Conservation (phyloP, 2,113 vertebrate genomes). For the Aplodontia rufa region DNA sequence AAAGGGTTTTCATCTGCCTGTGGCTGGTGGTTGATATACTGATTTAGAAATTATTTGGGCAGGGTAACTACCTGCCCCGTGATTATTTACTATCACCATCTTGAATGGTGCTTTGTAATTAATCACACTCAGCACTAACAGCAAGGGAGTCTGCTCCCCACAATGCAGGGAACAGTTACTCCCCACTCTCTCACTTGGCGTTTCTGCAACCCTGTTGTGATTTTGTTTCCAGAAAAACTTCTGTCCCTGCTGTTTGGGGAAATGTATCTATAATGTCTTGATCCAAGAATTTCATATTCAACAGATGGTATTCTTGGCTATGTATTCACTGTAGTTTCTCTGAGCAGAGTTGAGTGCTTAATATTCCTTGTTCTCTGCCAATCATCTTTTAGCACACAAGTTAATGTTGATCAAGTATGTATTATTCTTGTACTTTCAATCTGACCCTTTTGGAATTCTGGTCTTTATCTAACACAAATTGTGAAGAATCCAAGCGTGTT, state of each 20-base stretch:
- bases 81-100: constrained; percentile 68
- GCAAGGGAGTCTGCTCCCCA: constrained; percentile 69
- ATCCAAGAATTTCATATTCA: constrained; percentile 86
- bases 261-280: constrained; percentile 84
- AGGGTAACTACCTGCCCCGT: constrained; percentile 30
- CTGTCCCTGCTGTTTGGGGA: constrained; percentile 83
- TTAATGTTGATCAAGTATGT: constrained; percentile 69
- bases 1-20: constrained; percentile 20
- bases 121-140: constrained; percentile 64
- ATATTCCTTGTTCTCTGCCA: constrained; percentile 81
- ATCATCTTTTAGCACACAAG: constrained; percentile 79
- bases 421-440: constrained; percentile 13
- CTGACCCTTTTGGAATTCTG: constrained; percentile 72
- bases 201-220: constrained; percentile 75
- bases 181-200: constrained; percentile 71
- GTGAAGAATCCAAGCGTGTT: constrained; percentile 1
- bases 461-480: constrained; percentile 66
- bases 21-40: constrained; percentile 25
- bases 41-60: constrained; percentile 46
- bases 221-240: constrained; percentile 84
- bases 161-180: constrained; percentile 70
- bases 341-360: constrained; percentile 75
- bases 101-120: constrained; percentile 53
- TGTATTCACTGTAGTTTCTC: constrained; percentile 75
- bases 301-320: constrained; percentile 87